Evolutionary conservation across 2,888 invertebrate genomes (phyloP), one percentile per base, ranked within the genome.

Genomic region (Podabrus alpinus): DNA sequence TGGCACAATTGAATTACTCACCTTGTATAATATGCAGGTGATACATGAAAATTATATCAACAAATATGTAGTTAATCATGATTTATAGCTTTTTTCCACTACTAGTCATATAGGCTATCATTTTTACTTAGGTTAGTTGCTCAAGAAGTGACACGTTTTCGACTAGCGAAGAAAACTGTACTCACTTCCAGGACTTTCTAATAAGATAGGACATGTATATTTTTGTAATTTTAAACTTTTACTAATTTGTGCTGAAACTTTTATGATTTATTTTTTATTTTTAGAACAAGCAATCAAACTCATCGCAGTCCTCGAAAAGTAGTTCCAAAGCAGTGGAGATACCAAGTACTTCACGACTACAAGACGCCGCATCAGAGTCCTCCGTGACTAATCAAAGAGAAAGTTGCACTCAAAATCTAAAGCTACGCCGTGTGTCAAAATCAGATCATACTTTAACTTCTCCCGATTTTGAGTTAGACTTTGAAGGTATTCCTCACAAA

Each of bases 381-480:
- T 45, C 45, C n/a, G n/a, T n/a, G 45, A n/a, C n/a, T 45, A 9
- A 45, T 45, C 79, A 78, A 73, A 69, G 69, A 66, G 64, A 59
- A 74, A 75, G 74, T 76, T 75, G 76, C 60, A 75, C 77, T 64
- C 77, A 77, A 24, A 59, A 75, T 68, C 59, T 71, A 24, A 77
- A 73, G 45, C 61, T 64, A n/a, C 73, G 69, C 59, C 67, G 69
- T 11, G 66, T 71, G 15, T 68, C 70, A 11, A 45, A 68, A 19
- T 66, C 45, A 45, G n/a, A 45, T 45, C 45, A 45, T 45, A 45
- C 45, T 45, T 45, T 45, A 45, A 2, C 45, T n/a, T 45, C 45
- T n/a, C 45, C 45, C 2, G 45, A 45, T 45, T 45, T 45, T 45
- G 45, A 45, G n/a, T 7, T 45, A 45, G 45, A 45, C n/a, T 45